Evolutionary conservation across 2,888 invertebrate genomes (phyloP).

Genomic region (Geophilus truncorum): DNA sequence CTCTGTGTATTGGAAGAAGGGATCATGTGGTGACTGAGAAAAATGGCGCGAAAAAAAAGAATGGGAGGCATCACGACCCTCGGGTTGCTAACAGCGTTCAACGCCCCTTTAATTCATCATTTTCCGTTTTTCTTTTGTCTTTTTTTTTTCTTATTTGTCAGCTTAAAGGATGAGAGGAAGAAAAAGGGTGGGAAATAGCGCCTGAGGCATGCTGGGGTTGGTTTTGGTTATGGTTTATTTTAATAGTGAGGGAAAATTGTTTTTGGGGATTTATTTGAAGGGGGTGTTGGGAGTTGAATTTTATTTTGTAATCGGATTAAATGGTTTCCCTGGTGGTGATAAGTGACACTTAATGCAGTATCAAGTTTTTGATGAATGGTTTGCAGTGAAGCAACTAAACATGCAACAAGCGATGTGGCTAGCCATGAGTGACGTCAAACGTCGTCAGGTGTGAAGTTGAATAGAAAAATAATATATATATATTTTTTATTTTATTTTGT

Average conservation of each 20-base stretch:
- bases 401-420: neutral
- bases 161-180: too few species aligned
- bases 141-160: too few species aligned
- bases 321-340: neutral
- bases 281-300: neutral
- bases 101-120: too few species aligned
- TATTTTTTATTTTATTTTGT: too few species aligned
- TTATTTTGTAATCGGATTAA: neutral
- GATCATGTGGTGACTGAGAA: neutral
- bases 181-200: too few species aligned
- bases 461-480: neutral
- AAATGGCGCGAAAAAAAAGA: neutral
- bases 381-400: neutral
- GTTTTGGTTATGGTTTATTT: neutral
- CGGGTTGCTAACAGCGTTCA: too few species aligned
- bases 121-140: too few species aligned
- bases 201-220: too few species aligned
- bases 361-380: neutral
- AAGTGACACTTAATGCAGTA: neutral
- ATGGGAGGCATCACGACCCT: neutral
- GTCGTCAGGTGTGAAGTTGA: neutral
- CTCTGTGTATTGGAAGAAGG: neutral
- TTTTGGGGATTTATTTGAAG: neutral
- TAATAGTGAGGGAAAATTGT: neutral
- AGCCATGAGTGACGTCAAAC: neutral